A percentile compares a stretch with the other conserved stretches of the same genome.
Conservation (phyloP, 2,797 vertebrate species). For the Carcharodon carcharias region DNA sequence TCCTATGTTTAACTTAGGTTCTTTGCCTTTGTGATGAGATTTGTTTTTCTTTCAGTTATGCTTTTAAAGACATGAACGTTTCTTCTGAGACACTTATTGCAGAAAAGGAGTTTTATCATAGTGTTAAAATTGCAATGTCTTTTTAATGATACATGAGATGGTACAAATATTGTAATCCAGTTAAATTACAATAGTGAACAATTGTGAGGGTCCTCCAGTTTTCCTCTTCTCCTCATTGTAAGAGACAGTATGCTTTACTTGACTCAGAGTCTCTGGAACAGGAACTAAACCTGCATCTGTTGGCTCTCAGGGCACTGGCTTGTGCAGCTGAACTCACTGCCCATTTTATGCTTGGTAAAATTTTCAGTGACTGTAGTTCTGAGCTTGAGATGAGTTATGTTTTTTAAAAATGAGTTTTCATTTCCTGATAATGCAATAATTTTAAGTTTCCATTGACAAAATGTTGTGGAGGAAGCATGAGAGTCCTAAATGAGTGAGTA, state of each 20-base stretch:
- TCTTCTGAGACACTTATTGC: not conserved
- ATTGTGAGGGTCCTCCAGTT: not conserved
- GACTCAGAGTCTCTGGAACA: not conserved
- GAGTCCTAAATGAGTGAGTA: not conserved
- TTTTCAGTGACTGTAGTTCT: not conserved
- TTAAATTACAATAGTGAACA: not conserved
- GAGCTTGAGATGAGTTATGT: not conserved
- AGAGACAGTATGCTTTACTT: not conserved
- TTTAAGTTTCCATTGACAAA: not conserved
- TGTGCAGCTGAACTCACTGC: not conserved
- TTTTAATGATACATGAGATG: not conserved
- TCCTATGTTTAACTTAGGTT: not conserved
- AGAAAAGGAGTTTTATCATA: not conserved
- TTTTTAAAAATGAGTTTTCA: not conserved
- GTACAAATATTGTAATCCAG: not conserved
- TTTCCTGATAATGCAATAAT: not conserved
- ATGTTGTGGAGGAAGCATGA: not conserved
- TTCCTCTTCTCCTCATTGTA: not conserved
- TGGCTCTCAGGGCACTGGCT: not conserved
- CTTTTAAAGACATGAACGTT: constrained; percentile 38
- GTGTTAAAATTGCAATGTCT: not conserved
- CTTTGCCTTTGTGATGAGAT: not conserved
- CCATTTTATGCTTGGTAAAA: not conserved
- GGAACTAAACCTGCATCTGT: not conserved
- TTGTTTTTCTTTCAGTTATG: not conserved